These are phyloP conservation scores for Porphyrio hochstetteri DNA, from an alignment of 2,113 vertebrate genomes.

Conservation along the genomic window DNA sequence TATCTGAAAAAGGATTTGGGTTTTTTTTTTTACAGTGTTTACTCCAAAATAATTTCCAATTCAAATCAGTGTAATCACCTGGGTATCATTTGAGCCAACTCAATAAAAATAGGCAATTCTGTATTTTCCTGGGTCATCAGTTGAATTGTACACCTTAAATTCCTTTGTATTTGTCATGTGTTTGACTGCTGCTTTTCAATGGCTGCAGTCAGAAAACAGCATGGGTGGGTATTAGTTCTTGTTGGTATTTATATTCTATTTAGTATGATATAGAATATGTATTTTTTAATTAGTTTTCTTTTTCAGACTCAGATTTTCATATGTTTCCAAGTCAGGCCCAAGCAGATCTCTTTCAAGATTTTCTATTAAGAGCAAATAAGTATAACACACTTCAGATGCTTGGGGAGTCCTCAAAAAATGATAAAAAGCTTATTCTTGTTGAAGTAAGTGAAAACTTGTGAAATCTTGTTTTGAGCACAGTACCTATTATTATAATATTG, in stretches of 20 bases:
- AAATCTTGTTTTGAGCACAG: not conserved
- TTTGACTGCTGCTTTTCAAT: not conserved
- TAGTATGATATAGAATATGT: not conserved
- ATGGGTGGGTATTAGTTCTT: not conserved
- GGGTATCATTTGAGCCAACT: not conserved
- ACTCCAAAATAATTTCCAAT: not conserved
- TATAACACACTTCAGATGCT: conserved; percentile 90
- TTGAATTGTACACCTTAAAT: not conserved
- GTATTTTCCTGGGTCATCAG: not conserved
- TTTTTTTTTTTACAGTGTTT: not conserved
- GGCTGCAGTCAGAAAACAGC: not conserved
- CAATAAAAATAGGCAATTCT: not conserved
- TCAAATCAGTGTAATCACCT: not conserved
- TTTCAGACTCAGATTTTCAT: conserved; percentile 79
- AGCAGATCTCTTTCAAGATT: conserved; percentile 86
- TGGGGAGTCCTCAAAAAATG: conserved; percentile 75
- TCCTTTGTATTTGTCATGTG: not conserved
- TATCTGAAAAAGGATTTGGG: not conserved
- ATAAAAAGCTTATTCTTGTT: conserved; percentile 88
- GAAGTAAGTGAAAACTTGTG: conserved; percentile 80
- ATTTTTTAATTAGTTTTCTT: conserved; percentile 47
- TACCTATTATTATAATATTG: not conserved
- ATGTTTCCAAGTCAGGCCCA: conserved; percentile 81
- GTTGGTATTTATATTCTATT: not conserved
- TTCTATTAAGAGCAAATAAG: conserved; percentile 92